These are phyloP conservation scores for Drosophila willistoni DNA, from an alignment of 1,140 invertebrate species.

Conservation along the genomic window DNA sequence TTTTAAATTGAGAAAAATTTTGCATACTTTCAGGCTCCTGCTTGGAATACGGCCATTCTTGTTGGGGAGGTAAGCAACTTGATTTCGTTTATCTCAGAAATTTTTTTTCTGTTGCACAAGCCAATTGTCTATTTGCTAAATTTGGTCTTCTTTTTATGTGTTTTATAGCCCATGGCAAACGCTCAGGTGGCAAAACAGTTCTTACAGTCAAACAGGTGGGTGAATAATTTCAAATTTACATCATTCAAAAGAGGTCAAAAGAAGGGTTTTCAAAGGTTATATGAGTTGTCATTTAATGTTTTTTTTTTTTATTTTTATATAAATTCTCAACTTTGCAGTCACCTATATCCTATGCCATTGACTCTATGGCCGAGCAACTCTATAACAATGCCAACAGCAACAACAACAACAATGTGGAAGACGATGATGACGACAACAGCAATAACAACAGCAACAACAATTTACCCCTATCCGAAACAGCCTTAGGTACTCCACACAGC, in stretches of 20 bases:
- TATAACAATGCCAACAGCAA: constrained; percentile 44
- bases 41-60: constrained; percentile 81
- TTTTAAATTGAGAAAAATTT: constrained; percentile 48
- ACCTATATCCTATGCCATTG: constrained; percentile 35
- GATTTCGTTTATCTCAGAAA: neutral
- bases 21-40: constrained; percentile 73
- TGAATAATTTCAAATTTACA: neutral
- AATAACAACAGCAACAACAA: constrained; percentile 39
- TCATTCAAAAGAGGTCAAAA: too few relatives aligned
- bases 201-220: constrained; percentile 57
- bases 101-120: neutral
- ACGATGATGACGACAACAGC: constrained; percentile 40
- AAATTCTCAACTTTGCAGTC: constrained; percentile 17
- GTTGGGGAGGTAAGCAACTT: constrained; percentile 77
- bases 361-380: constrained; percentile 54
- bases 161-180: constrained; percentile 71
- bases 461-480: constrained; percentile 24
- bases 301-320: neutral
- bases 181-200: constrained; percentile 54
- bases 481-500: constrained; percentile 2
- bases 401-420: constrained; percentile 33
- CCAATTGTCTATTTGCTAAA: constrained; percentile 24
- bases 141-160: constrained; percentile 13
- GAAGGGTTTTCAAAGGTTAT: too few relatives aligned
- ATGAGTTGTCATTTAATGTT: too few relatives aligned